A percentile compares a stretch with the other conserved stretches of the same genome.
Evolutionary conservation across 2,797 vertebrate genomes (phyloP).

Genomic region (Oryzias sinensis): DNA sequence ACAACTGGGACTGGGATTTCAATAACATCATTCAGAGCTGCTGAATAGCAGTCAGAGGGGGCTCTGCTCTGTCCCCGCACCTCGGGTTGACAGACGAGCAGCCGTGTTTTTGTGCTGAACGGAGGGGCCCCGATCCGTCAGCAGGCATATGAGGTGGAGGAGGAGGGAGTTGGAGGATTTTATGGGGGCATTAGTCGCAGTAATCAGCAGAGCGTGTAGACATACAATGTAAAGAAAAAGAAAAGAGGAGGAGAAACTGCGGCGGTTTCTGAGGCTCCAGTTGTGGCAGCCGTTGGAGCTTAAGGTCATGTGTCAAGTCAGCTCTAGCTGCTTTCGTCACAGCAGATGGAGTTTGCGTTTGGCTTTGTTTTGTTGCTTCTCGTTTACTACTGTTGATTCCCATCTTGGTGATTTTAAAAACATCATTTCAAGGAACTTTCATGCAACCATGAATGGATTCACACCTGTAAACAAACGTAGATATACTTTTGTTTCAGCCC

Average conservation of each 20-base stretch:
- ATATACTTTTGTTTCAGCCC: constrained; percentile 58
- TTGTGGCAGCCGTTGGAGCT: constrained; percentile 40
- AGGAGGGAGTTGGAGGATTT: constrained; percentile 43
- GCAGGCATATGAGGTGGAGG: constrained; percentile 35
- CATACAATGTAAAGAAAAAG: constrained; percentile 45
- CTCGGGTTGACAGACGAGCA: constrained; percentile 72
- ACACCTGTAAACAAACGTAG: constrained; percentile 17
- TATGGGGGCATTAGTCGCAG: constrained; percentile 49
- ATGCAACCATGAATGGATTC: too few relatives aligned
- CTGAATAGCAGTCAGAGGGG: constrained; percentile 66
- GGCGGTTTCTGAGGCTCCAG: constrained; percentile 34
- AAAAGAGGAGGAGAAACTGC: constrained; percentile 32
- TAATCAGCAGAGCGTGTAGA: constrained; percentile 49
- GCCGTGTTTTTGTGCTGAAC: constrained; percentile 72
- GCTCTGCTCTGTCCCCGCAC: constrained; percentile 48
- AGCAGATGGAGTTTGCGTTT: constrained; percentile 45
- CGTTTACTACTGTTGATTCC: constrained; percentile 2
- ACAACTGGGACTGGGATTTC: constrained; percentile 61
- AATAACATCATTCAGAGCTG: constrained; percentile 72
- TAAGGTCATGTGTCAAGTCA: constrained; percentile 64
- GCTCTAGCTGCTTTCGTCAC: constrained; percentile 28
- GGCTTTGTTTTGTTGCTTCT: constrained; percentile 1
- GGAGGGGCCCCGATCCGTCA: constrained; percentile 59
- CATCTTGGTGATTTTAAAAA: constrained; percentile 3
- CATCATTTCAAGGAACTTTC: not conserved